phyloP scores from a whole-genome alignment of 2,113 vertebrate species.

The Callipepla californica region DNA sequence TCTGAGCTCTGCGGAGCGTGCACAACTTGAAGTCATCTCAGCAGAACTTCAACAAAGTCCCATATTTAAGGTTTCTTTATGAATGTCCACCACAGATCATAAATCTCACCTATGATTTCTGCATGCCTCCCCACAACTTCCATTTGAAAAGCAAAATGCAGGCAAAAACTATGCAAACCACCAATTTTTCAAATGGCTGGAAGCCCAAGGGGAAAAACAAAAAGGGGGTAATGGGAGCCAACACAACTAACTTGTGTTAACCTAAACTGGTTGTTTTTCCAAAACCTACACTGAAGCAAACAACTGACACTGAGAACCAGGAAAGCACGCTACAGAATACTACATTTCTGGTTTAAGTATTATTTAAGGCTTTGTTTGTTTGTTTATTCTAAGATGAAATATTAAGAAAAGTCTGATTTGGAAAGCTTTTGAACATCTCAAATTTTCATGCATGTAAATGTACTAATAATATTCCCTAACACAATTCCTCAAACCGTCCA shows the following conservation, averaged over 20 bases:
- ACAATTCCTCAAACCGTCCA: neutral
- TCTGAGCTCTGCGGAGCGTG: neutral
- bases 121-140: slow-evolving; percentile 6
- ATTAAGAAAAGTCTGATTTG: neutral
- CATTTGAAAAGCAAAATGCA: neutral
- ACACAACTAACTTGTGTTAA: neutral
- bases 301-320: neutral
- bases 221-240: neutral
- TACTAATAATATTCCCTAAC: neutral
- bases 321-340: neutral
- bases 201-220: neutral
- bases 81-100: slow-evolving; percentile 9
- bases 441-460: neutral
- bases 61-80: slow-evolving; percentile 33
- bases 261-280: neutral
- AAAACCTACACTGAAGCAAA: neutral
- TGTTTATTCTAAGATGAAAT: neutral
- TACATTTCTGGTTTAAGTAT: neutral
- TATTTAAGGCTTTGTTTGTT: neutral
- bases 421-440: neutral
- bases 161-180: neutral
- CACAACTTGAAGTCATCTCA: neutral
- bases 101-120: slow-evolving; percentile 33
- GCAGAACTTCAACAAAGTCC: neutral
- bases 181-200: neutral